These are phyloP conservation scores for Cepphus grylle DNA, from an alignment of 2,113 vertebrate genomes.

Conservation along the genomic window DNA sequence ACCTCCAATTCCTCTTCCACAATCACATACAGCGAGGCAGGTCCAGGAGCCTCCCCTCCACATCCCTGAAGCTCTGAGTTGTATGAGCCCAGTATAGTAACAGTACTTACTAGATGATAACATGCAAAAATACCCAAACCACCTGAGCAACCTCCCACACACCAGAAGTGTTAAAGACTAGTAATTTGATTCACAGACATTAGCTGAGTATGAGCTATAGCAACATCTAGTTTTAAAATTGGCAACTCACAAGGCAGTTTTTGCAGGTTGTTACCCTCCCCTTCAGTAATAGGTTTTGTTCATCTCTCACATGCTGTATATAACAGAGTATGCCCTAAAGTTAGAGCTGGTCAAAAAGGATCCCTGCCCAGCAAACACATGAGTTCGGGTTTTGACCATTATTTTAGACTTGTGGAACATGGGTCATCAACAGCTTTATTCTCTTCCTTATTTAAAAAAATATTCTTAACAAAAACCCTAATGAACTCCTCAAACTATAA, in stretches of 20 bases:
- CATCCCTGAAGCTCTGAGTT: background rate
- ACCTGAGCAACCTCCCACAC: background rate
- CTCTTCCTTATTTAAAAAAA: background rate
- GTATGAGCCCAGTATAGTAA: background rate
- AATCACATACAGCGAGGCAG: background rate
- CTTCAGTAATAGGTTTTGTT: background rate
- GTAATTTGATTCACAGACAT: background rate
- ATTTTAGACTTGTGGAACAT: background rate
- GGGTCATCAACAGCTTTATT: background rate
- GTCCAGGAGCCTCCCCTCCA: background rate
- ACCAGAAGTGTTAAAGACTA: background rate
- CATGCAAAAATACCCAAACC: background rate
- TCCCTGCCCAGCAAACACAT: accelerated
- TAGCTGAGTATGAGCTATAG: background rate
- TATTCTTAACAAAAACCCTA: background rate
- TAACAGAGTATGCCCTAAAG: background rate
- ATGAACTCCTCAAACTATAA: background rate
- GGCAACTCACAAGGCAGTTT: background rate
- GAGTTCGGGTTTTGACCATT: background rate
- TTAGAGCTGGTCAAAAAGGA: background rate
- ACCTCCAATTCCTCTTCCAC: background rate
- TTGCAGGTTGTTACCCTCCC: background rate
- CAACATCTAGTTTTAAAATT: background rate
- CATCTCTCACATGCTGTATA: background rate
- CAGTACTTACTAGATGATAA: background rate